Evolutionary conservation across 2,113 vertebrate species (phyloP).

Genomic region (Triplophysa tibetana): DNA sequence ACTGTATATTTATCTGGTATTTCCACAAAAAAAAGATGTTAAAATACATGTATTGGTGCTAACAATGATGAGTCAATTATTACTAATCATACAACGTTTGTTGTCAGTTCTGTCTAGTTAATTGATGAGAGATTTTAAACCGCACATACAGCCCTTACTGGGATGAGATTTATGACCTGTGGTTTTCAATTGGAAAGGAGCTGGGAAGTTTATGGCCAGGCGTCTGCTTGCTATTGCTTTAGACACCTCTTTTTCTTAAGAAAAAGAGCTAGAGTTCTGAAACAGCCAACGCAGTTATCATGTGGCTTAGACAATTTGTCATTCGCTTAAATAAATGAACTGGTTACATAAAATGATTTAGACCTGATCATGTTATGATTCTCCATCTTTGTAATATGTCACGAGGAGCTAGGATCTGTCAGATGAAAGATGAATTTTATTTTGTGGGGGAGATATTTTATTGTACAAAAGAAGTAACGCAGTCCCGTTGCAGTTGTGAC

Average conservation of each 20-base stretch:
- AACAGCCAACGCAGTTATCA: slow-evolving; percentile 40
- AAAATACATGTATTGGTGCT: not conserved
- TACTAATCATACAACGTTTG: not conserved
- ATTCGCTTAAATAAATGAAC: not conserved
- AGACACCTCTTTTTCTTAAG: not conserved
- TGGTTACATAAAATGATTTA: not conserved
- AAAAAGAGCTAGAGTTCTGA: slow-evolving; percentile 13
- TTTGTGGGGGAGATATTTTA: not conserved
- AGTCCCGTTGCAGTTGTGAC: too few species aligned
- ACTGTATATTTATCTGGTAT: slow-evolving; percentile 3
- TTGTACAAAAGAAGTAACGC: too few species aligned
- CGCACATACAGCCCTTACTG: not conserved
- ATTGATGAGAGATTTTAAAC: not conserved
- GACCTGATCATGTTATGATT: not conserved
- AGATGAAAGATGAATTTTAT: not conserved
- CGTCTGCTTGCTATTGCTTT: slow-evolving; percentile 30
- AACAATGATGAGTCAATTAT: not conserved
- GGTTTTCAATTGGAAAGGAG: slow-evolving; percentile 47
- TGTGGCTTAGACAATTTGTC: slow-evolving; percentile 47
- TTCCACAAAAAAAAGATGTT: not conserved
- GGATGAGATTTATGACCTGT: slow-evolving; percentile 25
- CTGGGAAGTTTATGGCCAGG: slow-evolving; percentile 34
- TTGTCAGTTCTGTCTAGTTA: slow-evolving; percentile 6
- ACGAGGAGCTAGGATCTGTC: not conserved
- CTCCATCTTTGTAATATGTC: not conserved